Conservation (phyloP, 2,797 vertebrate genomes). For the Labeo calbasu region DNA sequence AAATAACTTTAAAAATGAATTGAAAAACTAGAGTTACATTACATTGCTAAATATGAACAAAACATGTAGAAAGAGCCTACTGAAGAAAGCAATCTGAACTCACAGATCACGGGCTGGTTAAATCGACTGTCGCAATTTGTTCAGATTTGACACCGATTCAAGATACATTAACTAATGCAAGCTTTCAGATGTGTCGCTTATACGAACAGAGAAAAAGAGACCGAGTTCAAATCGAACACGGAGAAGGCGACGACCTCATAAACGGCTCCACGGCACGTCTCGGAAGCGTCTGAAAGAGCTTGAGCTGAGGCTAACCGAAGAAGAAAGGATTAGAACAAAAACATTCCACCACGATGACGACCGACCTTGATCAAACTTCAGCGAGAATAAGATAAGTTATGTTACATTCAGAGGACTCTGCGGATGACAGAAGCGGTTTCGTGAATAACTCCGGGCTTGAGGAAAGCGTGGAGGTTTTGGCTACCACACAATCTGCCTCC, state of each 20-base stretch:
- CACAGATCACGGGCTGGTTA: not conserved
- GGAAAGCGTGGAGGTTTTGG: not conserved
- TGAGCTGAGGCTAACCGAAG: slow-evolving; percentile 1
- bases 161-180: slow-evolving; percentile 10
- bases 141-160: not conserved
- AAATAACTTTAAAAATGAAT: too few relatives aligned
- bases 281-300: slow-evolving; percentile 14
- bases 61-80: not conserved
- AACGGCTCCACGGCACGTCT: slow-evolving; percentile 1
- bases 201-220: slow-evolving; percentile 6
- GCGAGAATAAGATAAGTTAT: slow-evolving; percentile 54
- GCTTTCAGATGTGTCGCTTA: slow-evolving; percentile 9
- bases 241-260: slow-evolving; percentile 17
- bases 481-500: not conserved
- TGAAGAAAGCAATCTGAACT: not conserved
- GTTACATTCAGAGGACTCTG: slow-evolving; percentile 46
- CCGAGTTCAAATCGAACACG: slow-evolving; percentile 19
- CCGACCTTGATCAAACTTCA: slow-evolving; percentile 64
- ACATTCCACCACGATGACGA: slow-evolving; percentile 18
- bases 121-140: not conserved
- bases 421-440: slow-evolving; percentile 22
- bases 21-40: not conserved
- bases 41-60: not conserved
- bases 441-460: slow-evolving; percentile 4
- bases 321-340: slow-evolving; percentile 42